These are phyloP conservation scores for Diprion similis DNA, from an alignment of 1,140 invertebrate genomes.

Conservation along the genomic window DNA sequence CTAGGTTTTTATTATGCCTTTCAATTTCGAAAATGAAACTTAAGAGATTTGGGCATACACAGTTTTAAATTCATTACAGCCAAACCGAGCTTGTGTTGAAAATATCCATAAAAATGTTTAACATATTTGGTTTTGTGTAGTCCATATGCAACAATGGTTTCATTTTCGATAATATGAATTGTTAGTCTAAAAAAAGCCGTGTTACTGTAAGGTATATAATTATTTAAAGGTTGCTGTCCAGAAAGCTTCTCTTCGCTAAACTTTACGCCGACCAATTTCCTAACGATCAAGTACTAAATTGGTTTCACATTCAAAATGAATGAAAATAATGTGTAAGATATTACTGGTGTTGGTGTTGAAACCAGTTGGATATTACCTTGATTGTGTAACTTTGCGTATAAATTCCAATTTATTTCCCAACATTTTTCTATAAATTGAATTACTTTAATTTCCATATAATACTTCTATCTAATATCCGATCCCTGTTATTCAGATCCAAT, in stretches of 20 bases:
- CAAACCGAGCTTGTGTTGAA: background rate
- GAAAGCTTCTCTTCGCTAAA: too few species aligned
- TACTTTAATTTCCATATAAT: too few species aligned
- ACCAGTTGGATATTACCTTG: too few species aligned
- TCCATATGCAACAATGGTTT: background rate
- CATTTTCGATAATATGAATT: background rate
- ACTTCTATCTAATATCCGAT: too few species aligned
- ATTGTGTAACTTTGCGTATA: too few species aligned
- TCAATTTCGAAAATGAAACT: slow-evolving; percentile 1
- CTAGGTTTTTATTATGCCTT: background rate
- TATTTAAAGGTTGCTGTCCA: background rate
- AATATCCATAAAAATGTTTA: background rate
- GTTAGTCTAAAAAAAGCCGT: background rate
- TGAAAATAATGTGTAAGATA: too few species aligned
- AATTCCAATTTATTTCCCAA: too few species aligned
- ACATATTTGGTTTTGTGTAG: background rate
- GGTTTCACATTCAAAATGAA: too few species aligned
- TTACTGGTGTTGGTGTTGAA: too few species aligned
- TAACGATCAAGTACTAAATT: background rate
- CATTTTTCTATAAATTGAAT: too few species aligned
- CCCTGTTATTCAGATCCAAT: too few species aligned
- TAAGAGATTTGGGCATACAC: background rate
- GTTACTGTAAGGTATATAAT: background rate
- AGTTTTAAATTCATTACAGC: background rate
- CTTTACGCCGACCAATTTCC: background rate